Conservation (phyloP, 2,113 vertebrate species). For the Anolis sagrei region DNA sequence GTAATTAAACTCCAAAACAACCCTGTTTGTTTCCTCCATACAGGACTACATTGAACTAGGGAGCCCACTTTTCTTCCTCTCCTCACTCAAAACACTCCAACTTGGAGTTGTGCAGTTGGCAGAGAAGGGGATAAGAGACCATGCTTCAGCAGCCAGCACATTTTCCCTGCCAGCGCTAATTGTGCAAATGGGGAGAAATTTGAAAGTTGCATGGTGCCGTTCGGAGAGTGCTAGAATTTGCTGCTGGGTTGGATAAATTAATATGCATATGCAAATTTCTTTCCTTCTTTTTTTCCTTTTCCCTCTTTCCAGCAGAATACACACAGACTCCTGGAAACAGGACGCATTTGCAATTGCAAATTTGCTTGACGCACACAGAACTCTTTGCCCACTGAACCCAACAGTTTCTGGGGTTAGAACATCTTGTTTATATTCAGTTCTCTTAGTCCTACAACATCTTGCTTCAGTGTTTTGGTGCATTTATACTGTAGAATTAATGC, state of each 20-base stretch:
- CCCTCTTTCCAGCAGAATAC: conserved; percentile 25
- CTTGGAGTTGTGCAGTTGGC: conserved; percentile 2
- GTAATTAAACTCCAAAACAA: not conserved
- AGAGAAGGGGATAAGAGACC: conserved; percentile 31
- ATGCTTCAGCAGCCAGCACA: conserved; percentile 46
- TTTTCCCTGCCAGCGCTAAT: conserved; percentile 61
- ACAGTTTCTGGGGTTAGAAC: not conserved
- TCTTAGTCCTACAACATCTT: not conserved
- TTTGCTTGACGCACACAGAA: conserved; percentile 52
- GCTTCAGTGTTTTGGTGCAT: too few relatives aligned
- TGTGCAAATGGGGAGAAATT: conserved; percentile 64
- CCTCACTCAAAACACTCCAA: conserved; percentile 26
- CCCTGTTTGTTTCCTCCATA: not conserved
- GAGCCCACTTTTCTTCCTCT: not conserved
- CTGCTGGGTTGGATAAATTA: conserved; percentile 62
- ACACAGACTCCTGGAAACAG: conserved; percentile 45
- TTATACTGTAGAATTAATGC: too few relatives aligned
- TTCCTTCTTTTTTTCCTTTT: not conserved
- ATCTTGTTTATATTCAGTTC: not conserved
- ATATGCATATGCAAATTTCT: conserved; percentile 64
- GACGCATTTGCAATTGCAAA: conserved; percentile 63
- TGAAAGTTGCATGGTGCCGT: conserved; percentile 53
- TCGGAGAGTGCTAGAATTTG: conserved; percentile 57
- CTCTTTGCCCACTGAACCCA: conserved; percentile 40
- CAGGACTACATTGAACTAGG: not conserved